Evolutionary conservation across 37 sponge, comb jelly and placozoan species (phyloP).

Genomic region (Diacarnus erythraeanus): DNA sequence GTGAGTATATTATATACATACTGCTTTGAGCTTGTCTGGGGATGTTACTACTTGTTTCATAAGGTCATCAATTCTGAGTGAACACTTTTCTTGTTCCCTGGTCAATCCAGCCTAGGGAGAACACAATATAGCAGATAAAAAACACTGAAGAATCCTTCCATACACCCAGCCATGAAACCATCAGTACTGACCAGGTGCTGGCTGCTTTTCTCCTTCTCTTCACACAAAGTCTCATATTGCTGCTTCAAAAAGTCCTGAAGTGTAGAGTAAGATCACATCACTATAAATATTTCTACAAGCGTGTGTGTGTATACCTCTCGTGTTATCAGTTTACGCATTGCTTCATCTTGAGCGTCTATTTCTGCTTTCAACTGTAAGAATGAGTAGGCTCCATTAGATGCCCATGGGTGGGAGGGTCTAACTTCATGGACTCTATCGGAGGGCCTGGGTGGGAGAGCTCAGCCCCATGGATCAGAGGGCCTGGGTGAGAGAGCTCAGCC

Average conservation of each 20-base stretch:
- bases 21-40: conserved; percentile 28
- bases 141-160: not conserved
- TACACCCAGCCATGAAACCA: not conserved
- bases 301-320: not conserved
- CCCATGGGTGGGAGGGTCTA: no score
- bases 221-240: not conserved
- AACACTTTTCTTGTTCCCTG: conserved; percentile 5
- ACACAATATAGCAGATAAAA: not conserved
- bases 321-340: not conserved
- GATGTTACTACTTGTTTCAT: conserved; percentile 17
- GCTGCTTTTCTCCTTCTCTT: not conserved
- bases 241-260: not conserved
- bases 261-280: not conserved
- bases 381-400: no score
- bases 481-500: not conserved
- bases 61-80: conserved; percentile 8
- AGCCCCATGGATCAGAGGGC: no score
- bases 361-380: not conserved
- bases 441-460: no score
- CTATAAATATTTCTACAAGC: no score
- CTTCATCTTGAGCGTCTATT: not conserved
- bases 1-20: not conserved
- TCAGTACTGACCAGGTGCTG: conserved; percentile 1
- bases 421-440: no score
- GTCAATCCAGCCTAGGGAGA: not conserved